Conservation (phyloP, 2,888 invertebrate species). For the Dendrolimus pini region DNA sequence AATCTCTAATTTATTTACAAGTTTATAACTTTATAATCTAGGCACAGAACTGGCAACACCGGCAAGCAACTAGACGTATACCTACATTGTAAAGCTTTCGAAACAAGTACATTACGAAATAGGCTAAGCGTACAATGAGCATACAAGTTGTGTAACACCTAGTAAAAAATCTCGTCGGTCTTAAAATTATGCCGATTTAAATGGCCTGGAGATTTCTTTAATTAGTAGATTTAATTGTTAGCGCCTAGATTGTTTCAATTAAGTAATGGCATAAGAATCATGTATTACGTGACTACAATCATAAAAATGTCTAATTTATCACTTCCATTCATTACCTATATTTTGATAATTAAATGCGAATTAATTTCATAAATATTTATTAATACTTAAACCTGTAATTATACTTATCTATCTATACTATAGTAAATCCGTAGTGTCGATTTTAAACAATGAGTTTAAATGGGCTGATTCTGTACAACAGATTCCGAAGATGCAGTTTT, state of each 20-base stretch:
- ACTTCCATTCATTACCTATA: no score
- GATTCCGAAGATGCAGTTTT: no score
- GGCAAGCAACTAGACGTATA: no score
- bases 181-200: not conserved
- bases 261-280: not conserved
- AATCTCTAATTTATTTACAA: no score
- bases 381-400: not conserved
- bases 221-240: not conserved
- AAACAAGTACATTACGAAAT: not conserved
- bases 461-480: no score
- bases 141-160: no score
- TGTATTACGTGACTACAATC: not conserved
- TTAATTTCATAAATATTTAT: constrained; percentile 4
- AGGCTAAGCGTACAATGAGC: not conserved
- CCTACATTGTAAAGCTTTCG: not conserved
- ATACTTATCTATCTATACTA: no score
- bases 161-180: not conserved
- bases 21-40: no score
- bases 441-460: no score
- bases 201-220: not conserved
- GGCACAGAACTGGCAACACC: not conserved
- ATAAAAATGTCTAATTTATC: not conserved
- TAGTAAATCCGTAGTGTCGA: no score
- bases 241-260: not conserved
- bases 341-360: no score